Evolutionary conservation across 2,888 invertebrate species (phyloP).

Genomic region (Drosophila anceps): DNA sequence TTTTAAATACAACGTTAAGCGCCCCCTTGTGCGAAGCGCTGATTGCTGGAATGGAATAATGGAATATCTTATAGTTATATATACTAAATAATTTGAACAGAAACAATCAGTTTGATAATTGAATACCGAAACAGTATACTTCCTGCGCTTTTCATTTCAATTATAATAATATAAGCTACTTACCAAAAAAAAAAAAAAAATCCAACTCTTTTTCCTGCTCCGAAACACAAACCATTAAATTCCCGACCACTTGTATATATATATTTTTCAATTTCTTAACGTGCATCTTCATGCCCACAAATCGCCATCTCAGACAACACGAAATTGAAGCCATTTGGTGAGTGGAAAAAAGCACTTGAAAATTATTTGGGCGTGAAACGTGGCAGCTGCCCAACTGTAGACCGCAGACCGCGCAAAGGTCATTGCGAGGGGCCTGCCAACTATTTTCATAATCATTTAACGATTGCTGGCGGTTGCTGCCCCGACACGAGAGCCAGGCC

Average conservation of each 20-base stretch:
- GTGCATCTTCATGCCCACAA: constrained; percentile 1
- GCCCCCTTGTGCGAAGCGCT: no score
- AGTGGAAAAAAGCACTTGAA: constrained; percentile 52
- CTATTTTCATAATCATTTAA: constrained; percentile 78
- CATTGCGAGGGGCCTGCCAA: constrained; percentile 65
- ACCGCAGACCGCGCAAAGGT: constrained; percentile 46
- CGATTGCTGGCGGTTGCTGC: constrained; percentile 31
- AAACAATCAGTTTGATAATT: background rate
- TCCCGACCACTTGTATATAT: background rate
- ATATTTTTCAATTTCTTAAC: constrained; percentile 10
- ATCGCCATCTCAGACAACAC: constrained; percentile 3
- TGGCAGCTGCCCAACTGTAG: constrained; percentile 53
- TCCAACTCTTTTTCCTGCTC: background rate
- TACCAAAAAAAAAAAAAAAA: background rate
- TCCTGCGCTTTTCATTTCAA: background rate
- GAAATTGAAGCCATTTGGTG: constrained; percentile 22
- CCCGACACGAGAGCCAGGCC: constrained; percentile 12
- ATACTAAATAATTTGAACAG: background rate
- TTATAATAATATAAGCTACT: background rate
- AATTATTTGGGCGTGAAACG: constrained; percentile 73
- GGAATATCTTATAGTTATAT: no score
- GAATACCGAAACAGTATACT: background rate
- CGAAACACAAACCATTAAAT: background rate
- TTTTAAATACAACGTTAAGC: no score
- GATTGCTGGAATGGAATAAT: no score